Percentiles rank a stretch among this genome's conserved stretches.
Conservation (phyloP, 2,797 vertebrate species). For the Alcedo quadribrachys region DNA sequence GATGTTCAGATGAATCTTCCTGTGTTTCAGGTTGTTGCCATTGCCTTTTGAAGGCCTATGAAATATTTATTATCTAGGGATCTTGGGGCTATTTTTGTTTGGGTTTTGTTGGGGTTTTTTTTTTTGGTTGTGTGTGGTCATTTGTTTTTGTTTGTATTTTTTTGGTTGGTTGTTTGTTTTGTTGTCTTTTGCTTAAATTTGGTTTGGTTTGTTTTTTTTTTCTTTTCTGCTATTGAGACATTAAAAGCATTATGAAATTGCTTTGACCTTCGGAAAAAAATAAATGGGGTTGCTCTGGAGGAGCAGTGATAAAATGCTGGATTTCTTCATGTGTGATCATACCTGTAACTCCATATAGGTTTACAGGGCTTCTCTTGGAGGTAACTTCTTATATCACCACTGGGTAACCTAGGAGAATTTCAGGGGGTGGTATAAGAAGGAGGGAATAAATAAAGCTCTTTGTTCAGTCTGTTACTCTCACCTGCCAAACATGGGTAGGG, state of each 20-base stretch:
- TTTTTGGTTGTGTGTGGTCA: neutral
- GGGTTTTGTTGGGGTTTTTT: neutral
- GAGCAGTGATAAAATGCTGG: neutral
- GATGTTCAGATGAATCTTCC: neutral
- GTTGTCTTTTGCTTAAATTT: no score
- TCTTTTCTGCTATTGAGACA: neutral
- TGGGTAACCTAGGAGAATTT: neutral
- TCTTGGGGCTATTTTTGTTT: neutral
- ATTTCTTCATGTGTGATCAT: neutral
- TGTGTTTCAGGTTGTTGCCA: neutral
- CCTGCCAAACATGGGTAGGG: neutral
- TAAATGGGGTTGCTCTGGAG: neutral
- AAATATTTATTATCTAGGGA: neutral
- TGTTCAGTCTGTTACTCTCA: neutral
- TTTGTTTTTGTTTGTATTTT: neutral
- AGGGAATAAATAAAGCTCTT: neutral
- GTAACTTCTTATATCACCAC: neutral
- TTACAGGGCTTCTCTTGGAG: neutral
- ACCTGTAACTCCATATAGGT: neutral
- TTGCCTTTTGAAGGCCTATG: neutral
- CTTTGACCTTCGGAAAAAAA: neutral
- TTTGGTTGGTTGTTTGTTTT: fast-evolving
- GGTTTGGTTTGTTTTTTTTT: no score
- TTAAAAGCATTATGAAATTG: neutral
- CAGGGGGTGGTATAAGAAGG: neutral